Percentiles rank a stretch among this genome's conserved stretches.
These are phyloP conservation scores for Oligia latruncula DNA, from an alignment of 2,888 invertebrate genomes.

Conservation along the genomic window DNA sequence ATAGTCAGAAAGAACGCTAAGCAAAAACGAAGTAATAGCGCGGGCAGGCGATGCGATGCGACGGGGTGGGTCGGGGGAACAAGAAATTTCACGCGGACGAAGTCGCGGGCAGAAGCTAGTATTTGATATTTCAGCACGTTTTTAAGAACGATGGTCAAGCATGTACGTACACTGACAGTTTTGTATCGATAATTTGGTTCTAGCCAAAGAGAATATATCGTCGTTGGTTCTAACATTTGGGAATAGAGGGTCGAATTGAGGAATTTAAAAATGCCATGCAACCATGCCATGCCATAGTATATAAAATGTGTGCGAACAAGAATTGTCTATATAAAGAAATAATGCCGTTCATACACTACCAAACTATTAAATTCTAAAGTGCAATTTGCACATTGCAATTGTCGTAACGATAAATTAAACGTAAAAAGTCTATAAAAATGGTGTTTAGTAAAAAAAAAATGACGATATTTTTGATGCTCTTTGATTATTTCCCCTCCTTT, in stretches of 20 bases:
- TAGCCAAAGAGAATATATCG: too few species aligned
- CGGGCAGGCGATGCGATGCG: too few species aligned
- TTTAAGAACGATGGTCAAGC: not conserved
- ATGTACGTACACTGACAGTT: not conserved
- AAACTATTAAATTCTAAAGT: constrained; percentile 1
- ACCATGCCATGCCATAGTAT: not conserved
- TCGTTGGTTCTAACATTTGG: not conserved
- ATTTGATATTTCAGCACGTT: not conserved
- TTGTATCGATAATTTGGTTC: not conserved
- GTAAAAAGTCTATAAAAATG: too few species aligned
- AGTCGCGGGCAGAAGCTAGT: too few species aligned
- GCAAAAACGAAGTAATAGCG: too few species aligned
- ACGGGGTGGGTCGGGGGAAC: too few species aligned
- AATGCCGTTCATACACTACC: not conserved
- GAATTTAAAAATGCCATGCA: not conserved
- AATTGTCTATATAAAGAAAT: not conserved
- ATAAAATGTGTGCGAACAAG: not conserved
- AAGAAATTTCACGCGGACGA: too few species aligned
- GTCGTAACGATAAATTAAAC: not conserved
- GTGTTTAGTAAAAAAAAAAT: too few species aligned
- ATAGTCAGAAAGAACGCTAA: too few species aligned
- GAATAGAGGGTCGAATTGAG: not conserved
- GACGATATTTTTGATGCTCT: not conserved
- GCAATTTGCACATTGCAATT: not conserved
- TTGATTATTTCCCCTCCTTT: too few species aligned